phyloP scores from a whole-genome alignment of 2,888 invertebrate species.

The Eristalis intricaria region DNA sequence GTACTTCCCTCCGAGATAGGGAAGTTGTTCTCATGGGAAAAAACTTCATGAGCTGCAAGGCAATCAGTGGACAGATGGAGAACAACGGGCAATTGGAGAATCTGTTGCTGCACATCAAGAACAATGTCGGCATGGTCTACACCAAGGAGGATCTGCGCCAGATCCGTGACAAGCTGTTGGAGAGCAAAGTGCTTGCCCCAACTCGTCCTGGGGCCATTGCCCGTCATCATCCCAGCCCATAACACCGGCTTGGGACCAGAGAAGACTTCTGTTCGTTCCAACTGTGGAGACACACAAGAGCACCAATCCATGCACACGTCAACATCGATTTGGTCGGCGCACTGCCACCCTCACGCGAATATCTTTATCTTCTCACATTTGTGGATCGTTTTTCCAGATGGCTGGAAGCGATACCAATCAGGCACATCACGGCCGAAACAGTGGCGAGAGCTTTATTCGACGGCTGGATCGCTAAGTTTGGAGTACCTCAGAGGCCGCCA shows the following conservation, averaged over 20 bases:
- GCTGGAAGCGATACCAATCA: too few species aligned
- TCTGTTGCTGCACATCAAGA: conserved; percentile 96
- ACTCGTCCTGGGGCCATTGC: conserved; percentile 99
- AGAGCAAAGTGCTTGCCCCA: conserved; percentile 98
- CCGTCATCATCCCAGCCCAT: conserved; percentile 98
- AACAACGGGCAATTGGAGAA: conserved; percentile 97
- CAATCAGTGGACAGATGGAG: conserved; percentile 97
- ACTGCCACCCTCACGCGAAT: too few species aligned
- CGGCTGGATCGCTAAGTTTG: too few species aligned
- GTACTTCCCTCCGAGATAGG: conserved; percentile 93
- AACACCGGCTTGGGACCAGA: conserved; percentile 99
- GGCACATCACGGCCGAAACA: too few species aligned
- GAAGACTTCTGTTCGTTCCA: conserved; percentile 99
- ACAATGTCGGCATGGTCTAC: conserved; percentile 99
- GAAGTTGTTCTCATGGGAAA: conserved; percentile 99
- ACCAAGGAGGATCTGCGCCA: conserved; percentile 97
- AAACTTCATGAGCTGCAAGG: conserved; percentile 99
- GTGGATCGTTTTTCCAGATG: too few species aligned
- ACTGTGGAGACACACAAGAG: too few species aligned
- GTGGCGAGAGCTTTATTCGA: too few species aligned
- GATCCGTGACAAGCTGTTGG: conserved; percentile 93
- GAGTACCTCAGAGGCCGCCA: too few species aligned
- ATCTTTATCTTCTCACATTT: too few species aligned
- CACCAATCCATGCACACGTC: too few species aligned
- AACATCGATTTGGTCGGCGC: too few species aligned